These are phyloP conservation scores for Rhea americana DNA, from an alignment of 2,113 vertebrate genomes.

Conservation along the genomic window DNA sequence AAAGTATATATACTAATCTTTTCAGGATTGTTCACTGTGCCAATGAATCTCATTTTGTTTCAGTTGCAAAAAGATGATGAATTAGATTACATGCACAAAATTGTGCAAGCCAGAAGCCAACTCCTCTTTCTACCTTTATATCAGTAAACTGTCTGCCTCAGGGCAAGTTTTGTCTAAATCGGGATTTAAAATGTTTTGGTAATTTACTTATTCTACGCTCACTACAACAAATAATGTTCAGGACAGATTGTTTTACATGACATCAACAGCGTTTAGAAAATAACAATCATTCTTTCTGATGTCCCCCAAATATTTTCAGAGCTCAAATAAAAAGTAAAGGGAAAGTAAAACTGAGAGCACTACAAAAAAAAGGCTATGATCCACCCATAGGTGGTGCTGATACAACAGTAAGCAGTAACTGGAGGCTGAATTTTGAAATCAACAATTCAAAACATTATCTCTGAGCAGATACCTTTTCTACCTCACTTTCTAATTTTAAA, in stretches of 20 bases:
- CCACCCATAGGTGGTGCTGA: slow-evolving; percentile 65
- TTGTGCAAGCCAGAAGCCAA: neutral
- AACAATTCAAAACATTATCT: neutral
- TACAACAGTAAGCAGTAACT: neutral
- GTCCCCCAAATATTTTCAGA: neutral
- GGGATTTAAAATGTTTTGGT: neutral
- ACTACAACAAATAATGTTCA: neutral
- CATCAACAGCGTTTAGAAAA: neutral
- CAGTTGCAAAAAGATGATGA: neutral
- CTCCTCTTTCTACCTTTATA: neutral
- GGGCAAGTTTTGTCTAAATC: neutral
- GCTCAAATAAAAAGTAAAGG: neutral
- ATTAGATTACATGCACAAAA: neutral
- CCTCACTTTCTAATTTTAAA: neutral
- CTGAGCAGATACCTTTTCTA: neutral
- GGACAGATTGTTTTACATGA: neutral
- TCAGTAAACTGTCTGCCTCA: neutral
- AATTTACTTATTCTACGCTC: neutral
- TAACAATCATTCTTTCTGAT: neutral
- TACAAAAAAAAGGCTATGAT: neutral
- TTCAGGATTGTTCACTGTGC: neutral
- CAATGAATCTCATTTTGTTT: neutral
- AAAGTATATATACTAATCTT: neutral
- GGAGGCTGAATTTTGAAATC: neutral
- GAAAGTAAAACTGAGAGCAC: neutral